A percentile compares a stretch with the other conserved stretches of the same genome.
Conservation (phyloP, 2,888 invertebrate species). For the Chymomyza amoena region DNA sequence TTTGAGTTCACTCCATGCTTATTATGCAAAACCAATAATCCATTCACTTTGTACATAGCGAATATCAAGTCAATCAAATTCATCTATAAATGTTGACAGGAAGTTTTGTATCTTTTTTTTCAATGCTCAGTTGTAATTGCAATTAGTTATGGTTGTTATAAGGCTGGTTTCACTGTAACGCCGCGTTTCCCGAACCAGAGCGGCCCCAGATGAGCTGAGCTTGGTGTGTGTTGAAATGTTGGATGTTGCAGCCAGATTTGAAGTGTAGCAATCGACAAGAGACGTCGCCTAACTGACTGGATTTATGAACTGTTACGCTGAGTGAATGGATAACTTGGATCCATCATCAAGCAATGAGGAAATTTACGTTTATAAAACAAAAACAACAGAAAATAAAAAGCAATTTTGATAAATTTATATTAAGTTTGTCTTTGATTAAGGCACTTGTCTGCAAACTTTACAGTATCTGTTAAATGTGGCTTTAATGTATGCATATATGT, state of each 20-base stretch:
- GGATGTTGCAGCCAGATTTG: neutral
- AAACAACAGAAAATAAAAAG: neutral
- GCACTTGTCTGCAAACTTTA: too few relatives aligned
- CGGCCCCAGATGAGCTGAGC: neutral
- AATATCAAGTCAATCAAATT: neutral
- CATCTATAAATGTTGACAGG: neutral
- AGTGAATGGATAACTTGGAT: neutral
- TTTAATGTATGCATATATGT: too few relatives aligned
- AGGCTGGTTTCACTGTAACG: neutral
- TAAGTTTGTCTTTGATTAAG: neutral
- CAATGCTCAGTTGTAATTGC: neutral
- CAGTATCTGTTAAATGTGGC: too few relatives aligned
- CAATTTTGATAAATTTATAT: neutral
- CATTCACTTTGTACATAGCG: neutral
- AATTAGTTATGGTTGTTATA: neutral
- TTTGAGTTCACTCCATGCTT: neutral
- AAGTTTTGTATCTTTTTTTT: neutral
- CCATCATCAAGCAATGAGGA: neutral
- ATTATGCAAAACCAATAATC: neutral
- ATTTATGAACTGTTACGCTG: neutral
- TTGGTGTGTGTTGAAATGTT: neutral
- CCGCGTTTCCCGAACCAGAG: neutral
- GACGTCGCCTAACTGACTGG: neutral
- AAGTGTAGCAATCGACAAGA: too few relatives aligned
- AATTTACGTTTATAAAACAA: neutral